Evolutionary conservation across 2,797 vertebrate genomes (phyloP).

Genomic region (Varecia variegata): DNA sequence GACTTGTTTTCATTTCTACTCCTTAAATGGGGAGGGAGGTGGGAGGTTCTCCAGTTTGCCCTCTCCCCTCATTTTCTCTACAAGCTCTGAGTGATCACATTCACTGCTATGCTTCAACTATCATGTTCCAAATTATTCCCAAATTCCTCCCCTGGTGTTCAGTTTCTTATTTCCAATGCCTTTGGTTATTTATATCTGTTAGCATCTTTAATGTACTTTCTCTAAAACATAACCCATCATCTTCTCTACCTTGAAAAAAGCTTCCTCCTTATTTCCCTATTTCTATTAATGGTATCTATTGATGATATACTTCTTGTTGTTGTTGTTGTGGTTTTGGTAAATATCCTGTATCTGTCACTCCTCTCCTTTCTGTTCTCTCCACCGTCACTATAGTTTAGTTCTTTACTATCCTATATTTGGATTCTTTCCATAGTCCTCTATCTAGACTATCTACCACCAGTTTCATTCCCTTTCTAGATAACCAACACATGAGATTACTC

Average conservation of each 20-base stretch:
- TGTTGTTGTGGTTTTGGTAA: not conserved
- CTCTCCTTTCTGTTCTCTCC: not conserved
- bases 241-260: not conserved
- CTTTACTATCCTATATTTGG: not conserved
- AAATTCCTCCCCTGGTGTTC: not conserved
- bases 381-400: not conserved
- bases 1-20: not conserved
- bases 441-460: not conserved
- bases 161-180: not conserved
- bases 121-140: not conserved
- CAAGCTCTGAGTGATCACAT: not conserved
- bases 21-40: not conserved
- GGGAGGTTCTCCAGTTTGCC: not conserved
- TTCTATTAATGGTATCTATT: not conserved
- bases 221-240: not conserved
- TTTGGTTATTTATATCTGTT: not conserved
- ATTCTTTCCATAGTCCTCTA: not conserved
- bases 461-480: not conserved
- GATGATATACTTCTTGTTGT: not conserved
- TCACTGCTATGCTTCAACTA: not conserved
- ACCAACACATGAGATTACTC: not conserved
- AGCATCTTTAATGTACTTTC: not conserved
- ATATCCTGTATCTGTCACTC: not conserved
- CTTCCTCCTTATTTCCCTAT: not conserved
- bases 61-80: not conserved